Percentiles rank a stretch among this genome's conserved stretches.
Conservation (phyloP, 2,113 vertebrate genomes). For the Pantherophis guttatus region DNA sequence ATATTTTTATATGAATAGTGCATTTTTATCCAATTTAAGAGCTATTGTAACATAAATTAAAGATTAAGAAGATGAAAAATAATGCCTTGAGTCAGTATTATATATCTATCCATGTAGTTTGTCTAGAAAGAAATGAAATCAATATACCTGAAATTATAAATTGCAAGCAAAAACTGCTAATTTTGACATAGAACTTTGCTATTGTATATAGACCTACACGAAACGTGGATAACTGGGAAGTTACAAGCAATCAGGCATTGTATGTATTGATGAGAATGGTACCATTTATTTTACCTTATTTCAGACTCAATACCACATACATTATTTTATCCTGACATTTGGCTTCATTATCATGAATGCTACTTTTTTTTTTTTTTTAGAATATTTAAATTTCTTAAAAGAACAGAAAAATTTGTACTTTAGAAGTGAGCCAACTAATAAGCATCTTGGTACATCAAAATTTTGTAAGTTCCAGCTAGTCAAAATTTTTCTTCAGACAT, state of each 20-base stretch:
- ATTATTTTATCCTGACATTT: background rate
- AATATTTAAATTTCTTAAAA: constrained; percentile 3
- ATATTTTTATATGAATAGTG: constrained; percentile 17
- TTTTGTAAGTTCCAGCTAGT: background rate
- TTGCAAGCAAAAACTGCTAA: constrained; percentile 5
- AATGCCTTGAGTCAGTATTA: background rate
- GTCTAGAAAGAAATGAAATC: background rate
- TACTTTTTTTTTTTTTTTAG: background rate
- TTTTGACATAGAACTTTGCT: background rate
- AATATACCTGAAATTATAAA: background rate
- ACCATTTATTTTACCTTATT: background rate
- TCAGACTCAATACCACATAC: background rate
- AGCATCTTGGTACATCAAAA: background rate
- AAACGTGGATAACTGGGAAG: constrained; percentile 10
- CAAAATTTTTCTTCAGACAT: background rate
- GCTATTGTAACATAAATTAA: constrained; percentile 22
- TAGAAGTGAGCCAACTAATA: background rate
- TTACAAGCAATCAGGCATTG: constrained; percentile 2
- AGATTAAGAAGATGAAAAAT: constrained; percentile 14
- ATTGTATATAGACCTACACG: background rate
- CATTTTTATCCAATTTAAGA: constrained; percentile 29
- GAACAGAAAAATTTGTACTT: constrained; percentile 7
- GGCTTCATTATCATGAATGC: constrained; percentile 25
- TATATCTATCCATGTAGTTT: background rate
- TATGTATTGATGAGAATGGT: background rate